Evolutionary conservation across 2,113 vertebrate genomes (phyloP).

Genomic region (Erythrocebus patas): DNA sequence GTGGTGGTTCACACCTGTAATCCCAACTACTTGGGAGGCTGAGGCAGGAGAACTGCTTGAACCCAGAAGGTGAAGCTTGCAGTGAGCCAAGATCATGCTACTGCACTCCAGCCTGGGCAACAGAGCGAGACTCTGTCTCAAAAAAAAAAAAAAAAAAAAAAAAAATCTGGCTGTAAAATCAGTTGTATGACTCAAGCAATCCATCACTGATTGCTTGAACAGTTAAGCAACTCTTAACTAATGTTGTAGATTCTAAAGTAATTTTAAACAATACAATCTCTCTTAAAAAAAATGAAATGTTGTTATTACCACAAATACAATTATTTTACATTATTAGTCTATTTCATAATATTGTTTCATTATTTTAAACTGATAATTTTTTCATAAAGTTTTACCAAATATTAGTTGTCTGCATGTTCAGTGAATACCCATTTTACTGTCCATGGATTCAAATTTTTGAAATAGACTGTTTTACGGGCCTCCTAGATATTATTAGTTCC

Average conservation of each 20-base stretch:
- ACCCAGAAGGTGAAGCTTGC: too few species aligned
- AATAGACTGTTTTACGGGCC: neutral
- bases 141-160: neutral
- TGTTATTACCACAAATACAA: neutral
- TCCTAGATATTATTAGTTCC: neutral
- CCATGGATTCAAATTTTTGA: neutral
- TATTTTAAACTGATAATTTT: neutral
- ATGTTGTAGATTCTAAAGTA: neutral
- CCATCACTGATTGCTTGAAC: neutral
- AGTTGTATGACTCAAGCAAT: neutral
- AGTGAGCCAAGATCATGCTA: too few species aligned
- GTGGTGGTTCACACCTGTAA: too few species aligned
- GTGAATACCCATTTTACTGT: neutral
- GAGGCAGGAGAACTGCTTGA: too few species aligned
- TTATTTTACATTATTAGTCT: neutral
- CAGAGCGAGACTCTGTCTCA: too few species aligned
- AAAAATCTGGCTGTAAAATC: neutral
- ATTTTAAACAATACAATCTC: neutral
- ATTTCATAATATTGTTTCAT: neutral
- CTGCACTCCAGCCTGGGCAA: too few species aligned
- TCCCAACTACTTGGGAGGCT: too few species aligned
- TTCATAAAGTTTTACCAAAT: neutral
- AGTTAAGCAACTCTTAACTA: neutral
- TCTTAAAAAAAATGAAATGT: neutral
- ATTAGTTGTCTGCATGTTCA: neutral